Evolutionary conservation across 2,888 invertebrate species (phyloP), one percentile per base, ranked within the genome.

Genomic region (Cylindroiulus punctatus): DNA sequence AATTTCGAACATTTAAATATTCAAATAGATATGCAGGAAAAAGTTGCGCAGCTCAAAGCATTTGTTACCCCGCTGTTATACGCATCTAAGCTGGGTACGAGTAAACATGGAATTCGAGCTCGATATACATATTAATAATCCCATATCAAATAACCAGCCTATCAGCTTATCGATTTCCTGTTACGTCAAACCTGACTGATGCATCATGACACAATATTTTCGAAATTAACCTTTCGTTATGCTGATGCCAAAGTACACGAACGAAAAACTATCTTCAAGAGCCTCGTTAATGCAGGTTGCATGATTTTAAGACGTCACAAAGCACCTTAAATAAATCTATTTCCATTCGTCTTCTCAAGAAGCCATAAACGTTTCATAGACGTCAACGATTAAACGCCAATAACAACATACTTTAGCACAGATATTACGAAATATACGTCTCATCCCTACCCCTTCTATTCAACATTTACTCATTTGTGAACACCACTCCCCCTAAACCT

Each of bases 111-210:
- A 36, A 36, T 36, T 36, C 36, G 36, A 36, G 36, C 36, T 36
- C n/a, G 5, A 22, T 57, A 57, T n/a, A 57, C 57, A 57, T 57
- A 57, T n/a, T 57, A 57, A n/a, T 57, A 57, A 57, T 57, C 57
- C 4, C 57, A n/a, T 17, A 57, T 57, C 57, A 57, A 57, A 57
- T 19, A 57, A 57, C 19, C 5, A 57, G 57, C 57, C n/a, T 57
- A 57, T 57, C 57, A 22, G 57, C 57, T 57, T 57, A 57, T 57
- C 57, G 57, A 57, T 57, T 57, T 57, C 57, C 57, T 57, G 57
- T 57, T 19, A 17, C 7, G 17, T 57, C n/a, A 19, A 57, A 57
- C 19, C 5, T 19, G 57, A 19, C 19, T 57, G 57, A n/a, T 8
- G 57, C 57, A 57, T 57, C n/a, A n/a, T 19, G 57, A n/a, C 19